Evolutionary conservation across 2,113 vertebrate species (phyloP), one percentile per base, ranked within the genome.

Genomic region (Thunnus thynnus): DNA sequence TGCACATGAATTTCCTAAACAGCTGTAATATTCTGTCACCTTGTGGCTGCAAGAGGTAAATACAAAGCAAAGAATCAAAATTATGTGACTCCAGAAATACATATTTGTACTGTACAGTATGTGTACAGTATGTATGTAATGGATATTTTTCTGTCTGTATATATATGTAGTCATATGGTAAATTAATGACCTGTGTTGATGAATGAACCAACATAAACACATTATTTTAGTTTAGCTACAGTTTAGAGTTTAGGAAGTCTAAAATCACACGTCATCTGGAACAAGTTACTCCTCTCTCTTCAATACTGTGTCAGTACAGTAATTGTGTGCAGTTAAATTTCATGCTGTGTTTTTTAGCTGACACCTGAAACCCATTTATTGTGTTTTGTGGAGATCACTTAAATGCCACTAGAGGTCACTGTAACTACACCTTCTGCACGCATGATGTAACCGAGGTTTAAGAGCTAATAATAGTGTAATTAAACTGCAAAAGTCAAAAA

Each of bases 31-130:
- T 13, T 25, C 63, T 79, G 58, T 0, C 84, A 55, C 46, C 57
- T 72, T 84, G 82, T 91, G 86, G 74, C 27, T 62, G n/a, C 3
- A 64, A 18, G 3, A 64, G 55, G 69, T 13, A 73, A 85, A 2
- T 58, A 36, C 62, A 79, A 25, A 8, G 5, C 32, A 36, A 36
- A 7, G 32, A 36, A 36, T 27, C 41, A 60, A 22, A 18, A 25
- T 17, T 3, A 62, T 17, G 2, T 3, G 12, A 0, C n/a, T 25
- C 20, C 17, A 55, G 25, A 16, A 25, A 6, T 3, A 12, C 7
- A 10, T 18, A 44, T 16, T 36, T 25, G 0, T 22, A 22, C 22
- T 22, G 22, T 22, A 22, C 22, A 22, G 22, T 22, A 22, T 22
- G 22, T 22, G 22, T 4, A 4, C 4, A 52, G 2, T 14, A 16